phyloP scores from a whole-genome alignment of 2,113 vertebrate genomes.

The Phylloscopus trochiloides region DNA sequence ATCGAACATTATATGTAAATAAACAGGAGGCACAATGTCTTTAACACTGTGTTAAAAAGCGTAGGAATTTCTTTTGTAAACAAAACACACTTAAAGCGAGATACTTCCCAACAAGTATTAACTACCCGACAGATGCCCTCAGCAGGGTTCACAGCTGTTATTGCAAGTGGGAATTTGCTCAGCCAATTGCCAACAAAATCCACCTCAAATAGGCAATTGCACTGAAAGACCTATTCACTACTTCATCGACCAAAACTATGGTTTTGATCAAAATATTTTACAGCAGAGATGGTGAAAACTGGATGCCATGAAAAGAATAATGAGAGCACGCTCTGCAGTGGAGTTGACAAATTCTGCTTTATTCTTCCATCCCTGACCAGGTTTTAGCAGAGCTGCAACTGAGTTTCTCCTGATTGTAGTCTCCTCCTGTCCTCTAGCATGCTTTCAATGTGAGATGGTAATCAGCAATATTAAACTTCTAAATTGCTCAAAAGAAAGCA shows the following conservation, averaged over 20 bases:
- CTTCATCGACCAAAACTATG: neutral
- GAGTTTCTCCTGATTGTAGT: neutral
- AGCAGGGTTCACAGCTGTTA: conserved; percentile 64
- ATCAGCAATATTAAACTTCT: neutral
- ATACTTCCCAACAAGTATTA: conserved; percentile 46
- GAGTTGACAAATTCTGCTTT: neutral
- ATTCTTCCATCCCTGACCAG: neutral
- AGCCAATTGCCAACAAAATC: conserved; percentile 46
- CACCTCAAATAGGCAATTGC: neutral
- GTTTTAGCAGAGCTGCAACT: neutral
- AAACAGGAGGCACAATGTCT: conserved; percentile 46
- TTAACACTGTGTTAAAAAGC: conserved; percentile 25
- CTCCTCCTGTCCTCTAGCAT: neutral
- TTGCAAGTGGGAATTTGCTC: conserved; percentile 6
- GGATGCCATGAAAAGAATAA: neutral
- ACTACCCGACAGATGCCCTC: conserved; percentile 59
- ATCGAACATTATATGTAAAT: conserved; percentile 34
- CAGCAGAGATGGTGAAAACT: neutral
- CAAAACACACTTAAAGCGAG: conserved; percentile 19
- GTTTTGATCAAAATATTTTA: conserved; percentile 3
- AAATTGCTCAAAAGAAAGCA: neutral
- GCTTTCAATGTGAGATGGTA: neutral
- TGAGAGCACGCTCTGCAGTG: accelerated
- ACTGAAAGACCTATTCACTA: conserved; percentile 17
- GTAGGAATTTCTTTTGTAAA: conserved; percentile 52